phyloP scores from a whole-genome alignment of 2,888 invertebrate species.

The Acleris holmiana region DNA sequence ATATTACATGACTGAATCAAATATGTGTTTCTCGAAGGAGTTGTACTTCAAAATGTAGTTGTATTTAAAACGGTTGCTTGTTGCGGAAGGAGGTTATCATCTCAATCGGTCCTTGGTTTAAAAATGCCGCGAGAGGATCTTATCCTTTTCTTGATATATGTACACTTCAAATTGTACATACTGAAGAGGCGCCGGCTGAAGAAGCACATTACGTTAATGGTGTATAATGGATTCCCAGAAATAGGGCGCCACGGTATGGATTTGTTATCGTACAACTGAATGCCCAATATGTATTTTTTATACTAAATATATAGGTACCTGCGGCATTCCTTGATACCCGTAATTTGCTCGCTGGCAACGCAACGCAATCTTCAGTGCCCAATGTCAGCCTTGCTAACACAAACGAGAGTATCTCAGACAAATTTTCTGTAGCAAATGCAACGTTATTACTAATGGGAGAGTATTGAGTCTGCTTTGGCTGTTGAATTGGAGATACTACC shows the following conservation, averaged over 20 bases:
- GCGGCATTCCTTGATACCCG: too few species aligned
- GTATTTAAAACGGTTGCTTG: not conserved
- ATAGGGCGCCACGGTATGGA: not conserved
- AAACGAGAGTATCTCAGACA: too few species aligned
- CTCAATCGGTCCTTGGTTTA: conserved; percentile 19
- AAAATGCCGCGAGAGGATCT: conserved; percentile 13
- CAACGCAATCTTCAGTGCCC: too few species aligned
- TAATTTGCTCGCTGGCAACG: too few species aligned
- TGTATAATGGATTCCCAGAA: conserved; percentile 1
- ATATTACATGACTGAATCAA: conserved; percentile 7
- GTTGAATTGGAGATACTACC: too few species aligned
- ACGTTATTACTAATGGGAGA: too few species aligned
- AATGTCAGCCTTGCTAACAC: too few species aligned
- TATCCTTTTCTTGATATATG: conserved; percentile 28
- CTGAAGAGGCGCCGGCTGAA: conserved; percentile 14
- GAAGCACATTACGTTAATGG: conserved; percentile 23
- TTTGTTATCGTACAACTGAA: not conserved
- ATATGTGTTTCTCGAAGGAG: not conserved
- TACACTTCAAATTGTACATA: conserved; percentile 21
- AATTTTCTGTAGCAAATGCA: too few species aligned
- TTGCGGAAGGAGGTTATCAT: conserved; percentile 27
- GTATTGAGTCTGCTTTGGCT: too few species aligned
- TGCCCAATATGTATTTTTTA: not conserved
- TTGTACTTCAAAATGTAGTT: not conserved
- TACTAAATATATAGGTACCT: too few species aligned